Base-by-base conservation (phyloP, 2,797 vertebrate species). In the Falco biarmicus region DNA sequence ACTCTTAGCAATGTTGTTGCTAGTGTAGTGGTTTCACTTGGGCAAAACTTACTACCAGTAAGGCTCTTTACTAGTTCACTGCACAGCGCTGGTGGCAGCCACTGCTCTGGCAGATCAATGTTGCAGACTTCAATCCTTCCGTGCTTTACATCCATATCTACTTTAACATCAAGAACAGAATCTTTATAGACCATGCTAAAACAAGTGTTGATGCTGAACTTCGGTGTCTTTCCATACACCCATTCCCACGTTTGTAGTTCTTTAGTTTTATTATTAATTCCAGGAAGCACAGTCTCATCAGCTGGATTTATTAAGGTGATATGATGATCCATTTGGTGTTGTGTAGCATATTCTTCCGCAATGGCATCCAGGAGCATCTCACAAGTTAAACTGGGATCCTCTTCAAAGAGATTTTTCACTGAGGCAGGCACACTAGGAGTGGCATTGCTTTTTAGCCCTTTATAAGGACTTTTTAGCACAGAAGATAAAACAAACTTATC, bases 201-300 rank as follows among this genome's bases (percentile, higher is more conserved):
- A 45, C 68, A 85, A 0, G 98, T 98, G 39, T 95, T 96, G 65
- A 99, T 1, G 1, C 97, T 98, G 96, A 99, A 99, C 76, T 98
- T 99, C 0, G 99, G 99, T 9, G 99, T 99, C 98, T 97, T 99
- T n/a, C 99, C 99, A n/a, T 99, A 99, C 6, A 98, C 96, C 99
- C 99, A 99, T 10, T 99, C 98, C 99, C 99, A 99, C 34, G 97
- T 94, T 45, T 97, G 98, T 21, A 99, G 98, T 77, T 99, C 99
- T 15, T 92, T 77, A 31, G 97, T 96, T 97, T 97, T 98, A 45
- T 81, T 76, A 50, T 79, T 93, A 85, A 99, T 97, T 11, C 99
- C 99, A 9, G 99, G 99, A 76, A 99, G 98, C 15, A 89, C 29
- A 1, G 91, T 92, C 94, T 99, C 98, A 7, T 99, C 98, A 9